Percentiles rank a stretch among this genome's conserved stretches.
Conservation (phyloP, 2,888 invertebrate species). For the Aquatica leii region DNA sequence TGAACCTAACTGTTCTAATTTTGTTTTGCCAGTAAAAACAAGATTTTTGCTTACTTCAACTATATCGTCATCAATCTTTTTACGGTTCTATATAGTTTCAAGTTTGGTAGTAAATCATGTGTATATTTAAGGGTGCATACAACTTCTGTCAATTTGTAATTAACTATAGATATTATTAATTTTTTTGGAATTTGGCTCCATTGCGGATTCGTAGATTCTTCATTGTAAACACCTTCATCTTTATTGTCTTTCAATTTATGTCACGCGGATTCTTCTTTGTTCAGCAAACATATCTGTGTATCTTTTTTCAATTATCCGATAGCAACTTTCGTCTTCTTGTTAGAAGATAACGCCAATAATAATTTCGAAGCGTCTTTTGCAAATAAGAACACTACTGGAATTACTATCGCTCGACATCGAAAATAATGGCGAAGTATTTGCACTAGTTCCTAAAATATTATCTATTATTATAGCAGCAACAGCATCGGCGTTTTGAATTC, state of each 20-base stretch:
- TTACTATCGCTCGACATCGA: slow-evolving; percentile 97
- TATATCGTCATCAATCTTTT: slow-evolving; percentile 49
- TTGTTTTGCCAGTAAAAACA: slow-evolving; percentile 28
- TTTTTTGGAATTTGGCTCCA: slow-evolving; percentile 57
- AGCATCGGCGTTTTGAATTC: slow-evolving; percentile 83
- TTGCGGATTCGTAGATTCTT: slow-evolving; percentile 49
- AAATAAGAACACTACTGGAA: slow-evolving; percentile 92
- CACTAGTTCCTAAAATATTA: slow-evolving; percentile 79
- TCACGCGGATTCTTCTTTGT: slow-evolving; percentile 61
- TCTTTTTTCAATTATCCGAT: slow-evolving; percentile 63
- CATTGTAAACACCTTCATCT: slow-evolving; percentile 38
- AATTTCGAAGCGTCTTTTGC: slow-evolving; percentile 78
- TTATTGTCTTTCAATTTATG: slow-evolving; percentile 55
- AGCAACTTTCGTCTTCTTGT: slow-evolving; percentile 66
- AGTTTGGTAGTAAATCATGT: slow-evolving; percentile 57
- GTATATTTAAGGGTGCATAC: slow-evolving; percentile 55
- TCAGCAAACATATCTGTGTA: slow-evolving; percentile 60
- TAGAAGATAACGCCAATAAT: slow-evolving; percentile 65
- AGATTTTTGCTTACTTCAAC: slow-evolving; percentile 22
- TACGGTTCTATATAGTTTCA: slow-evolving; percentile 53
- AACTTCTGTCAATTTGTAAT: slow-evolving; percentile 54
- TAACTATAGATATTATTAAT: slow-evolving; percentile 54
- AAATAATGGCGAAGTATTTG: slow-evolving; percentile 83
- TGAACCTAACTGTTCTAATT: slow-evolving; percentile 43
- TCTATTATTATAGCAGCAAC: slow-evolving; percentile 86